Percentiles rank a stretch among this genome's conserved stretches.
phyloP scores from a whole-genome alignment of 2,113 vertebrate species.

The Gambusia holbrooki region DNA sequence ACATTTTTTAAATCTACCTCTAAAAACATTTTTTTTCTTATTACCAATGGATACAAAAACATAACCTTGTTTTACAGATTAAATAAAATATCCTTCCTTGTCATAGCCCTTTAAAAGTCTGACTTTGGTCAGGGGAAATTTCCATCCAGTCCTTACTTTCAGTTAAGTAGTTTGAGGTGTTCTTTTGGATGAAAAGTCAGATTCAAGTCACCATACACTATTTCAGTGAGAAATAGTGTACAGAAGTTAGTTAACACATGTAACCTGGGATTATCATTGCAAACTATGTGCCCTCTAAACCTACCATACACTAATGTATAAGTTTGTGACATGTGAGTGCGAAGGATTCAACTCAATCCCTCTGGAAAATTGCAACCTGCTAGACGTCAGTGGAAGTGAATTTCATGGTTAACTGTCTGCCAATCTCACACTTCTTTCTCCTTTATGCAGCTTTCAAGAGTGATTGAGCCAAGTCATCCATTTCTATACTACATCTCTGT shows the following conservation, averaged over 20 bases:
- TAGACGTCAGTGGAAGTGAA: slow-evolving; percentile 65
- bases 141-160: too few relatives aligned
- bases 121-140: too few relatives aligned
- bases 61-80: too few relatives aligned
- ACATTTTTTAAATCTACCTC: too few relatives aligned
- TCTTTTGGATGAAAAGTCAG: too few relatives aligned
- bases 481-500: slow-evolving; percentile 27
- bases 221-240: not conserved
- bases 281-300: slow-evolving; percentile 19
- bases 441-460: slow-evolving; percentile 58
- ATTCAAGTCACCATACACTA: too few relatives aligned
- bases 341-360: slow-evolving; percentile 56
- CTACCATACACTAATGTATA: not conserved
- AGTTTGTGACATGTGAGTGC: slow-evolving; percentile 29
- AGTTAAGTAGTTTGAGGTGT: too few relatives aligned
- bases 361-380: slow-evolving; percentile 64
- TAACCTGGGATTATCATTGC: slow-evolving; percentile 23
- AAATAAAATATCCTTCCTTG: too few relatives aligned
- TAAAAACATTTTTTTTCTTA: too few relatives aligned
- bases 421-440: slow-evolving; percentile 65
- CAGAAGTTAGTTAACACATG: slow-evolving; percentile 23
- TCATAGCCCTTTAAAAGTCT: too few relatives aligned
- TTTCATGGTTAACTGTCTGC: slow-evolving; percentile 77
- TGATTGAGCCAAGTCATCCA: slow-evolving; percentile 73
- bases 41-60: too few relatives aligned